Evolutionary conservation across 2,888 invertebrate genomes (phyloP).

Genomic region (Xestia sexstrigata): DNA sequence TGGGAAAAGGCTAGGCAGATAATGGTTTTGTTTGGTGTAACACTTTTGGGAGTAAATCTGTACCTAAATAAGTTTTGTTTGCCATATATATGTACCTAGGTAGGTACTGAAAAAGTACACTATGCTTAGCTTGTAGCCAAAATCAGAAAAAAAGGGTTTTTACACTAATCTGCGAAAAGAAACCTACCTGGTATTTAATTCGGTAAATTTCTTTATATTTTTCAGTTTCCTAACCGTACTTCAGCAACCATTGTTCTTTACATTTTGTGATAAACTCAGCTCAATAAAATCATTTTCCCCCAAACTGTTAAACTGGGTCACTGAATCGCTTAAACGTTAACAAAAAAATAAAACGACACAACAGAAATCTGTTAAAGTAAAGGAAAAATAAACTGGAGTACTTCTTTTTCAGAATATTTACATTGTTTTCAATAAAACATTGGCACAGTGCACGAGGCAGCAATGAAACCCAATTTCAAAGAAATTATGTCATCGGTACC

Average conservation of each 20-base stretch:
- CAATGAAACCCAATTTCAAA: conserved; percentile 60
- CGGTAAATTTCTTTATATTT: background rate
- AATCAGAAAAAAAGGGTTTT: background rate
- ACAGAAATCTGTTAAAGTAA: conserved; percentile 30
- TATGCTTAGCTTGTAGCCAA: background rate
- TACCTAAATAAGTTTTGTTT: background rate
- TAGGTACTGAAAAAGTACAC: background rate
- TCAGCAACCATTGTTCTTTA: background rate
- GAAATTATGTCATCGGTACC: conserved; percentile 63
- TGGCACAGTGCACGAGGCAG: conserved; percentile 33
- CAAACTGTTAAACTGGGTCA: conserved; percentile 39
- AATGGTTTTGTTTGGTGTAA: background rate
- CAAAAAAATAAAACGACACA: conserved; percentile 13
- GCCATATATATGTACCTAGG: background rate
- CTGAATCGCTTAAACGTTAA: conserved; percentile 29
- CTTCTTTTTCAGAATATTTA: conserved; percentile 39
- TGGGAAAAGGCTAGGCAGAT: too few relatives aligned
- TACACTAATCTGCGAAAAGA: background rate
- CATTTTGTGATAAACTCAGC: background rate
- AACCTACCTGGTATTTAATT: background rate
- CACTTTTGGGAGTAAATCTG: background rate
- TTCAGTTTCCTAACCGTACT: too few relatives aligned
- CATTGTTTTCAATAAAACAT: conserved; percentile 42
- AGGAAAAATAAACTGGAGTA: conserved; percentile 29
- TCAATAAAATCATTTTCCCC: conserved; percentile 14